Evolutionary conservation across 2,888 invertebrate species (phyloP), one percentile per base, ranked within the genome.

Genomic region (Scelioninae gen. 2): DNA sequence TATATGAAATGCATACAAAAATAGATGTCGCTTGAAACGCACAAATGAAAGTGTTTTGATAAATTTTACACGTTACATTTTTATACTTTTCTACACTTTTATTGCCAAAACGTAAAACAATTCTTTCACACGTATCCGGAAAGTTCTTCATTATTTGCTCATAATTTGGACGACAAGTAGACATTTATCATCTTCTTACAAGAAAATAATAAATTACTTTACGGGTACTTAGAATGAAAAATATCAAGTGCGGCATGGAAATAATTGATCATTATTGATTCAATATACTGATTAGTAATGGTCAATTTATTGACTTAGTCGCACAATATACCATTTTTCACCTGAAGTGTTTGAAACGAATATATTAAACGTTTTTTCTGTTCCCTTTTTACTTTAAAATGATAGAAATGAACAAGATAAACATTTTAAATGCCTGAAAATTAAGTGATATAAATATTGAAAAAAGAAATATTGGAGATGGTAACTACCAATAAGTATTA

Each of bases 1-100:
- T 22, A 22, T 22, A 5, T 4, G 2, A 22, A 5, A 22, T 5
- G 5, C 1, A 55, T 15, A 39, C 28, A 13, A 45, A 13, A 19
- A 33, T 31, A 16, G n/a, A 33, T n/a, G n/a, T n/a, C n/a, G n/a
- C n/a, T n/a, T 25, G 13, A 28, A 50, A 45, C 67, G 67, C 67
- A 67, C 67, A 67, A 57, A 10, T 35, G 10, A 55, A 45, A 64
- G 48, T 25, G 50, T 58, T 67, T 67, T 57, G 50, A 67, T 58
- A 50, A 25, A 18, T 48, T 64, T 41, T 65, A 46, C 9, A 64
- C 5, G 15, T 11, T 18, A 13, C 16, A 37, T n/a, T 64, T 53
- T 55, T 57, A 31, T 64, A 57, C 39, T 48, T 48, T 55, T 65
- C 22, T 63, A 63, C 43, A 33, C 35, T 19, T 53, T 45, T 52